Percentiles rank a stretch among this genome's conserved stretches.
Evolutionary conservation across 2,888 invertebrate genomes (phyloP).

Genomic region (Rhagonycha lutea): DNA sequence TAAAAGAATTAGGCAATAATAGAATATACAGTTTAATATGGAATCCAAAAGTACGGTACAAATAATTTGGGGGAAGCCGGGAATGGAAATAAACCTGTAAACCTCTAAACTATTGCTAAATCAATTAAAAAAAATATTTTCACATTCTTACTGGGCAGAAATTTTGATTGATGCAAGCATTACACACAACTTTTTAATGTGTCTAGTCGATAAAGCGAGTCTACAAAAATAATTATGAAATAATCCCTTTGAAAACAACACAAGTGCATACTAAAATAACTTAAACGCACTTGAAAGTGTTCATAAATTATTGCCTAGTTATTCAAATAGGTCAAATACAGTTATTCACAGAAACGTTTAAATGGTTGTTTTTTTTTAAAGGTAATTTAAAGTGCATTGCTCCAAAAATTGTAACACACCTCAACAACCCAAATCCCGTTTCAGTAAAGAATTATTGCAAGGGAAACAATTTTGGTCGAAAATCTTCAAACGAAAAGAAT

Average conservation of each 20-base stretch:
- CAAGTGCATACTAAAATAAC: constrained; percentile 14
- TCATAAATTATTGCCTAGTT: constrained; percentile 49
- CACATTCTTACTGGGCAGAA: neutral
- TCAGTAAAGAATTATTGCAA: constrained; percentile 47
- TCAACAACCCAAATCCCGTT: constrained; percentile 45
- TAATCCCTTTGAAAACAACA: neutral
- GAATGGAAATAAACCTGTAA: too few species aligned
- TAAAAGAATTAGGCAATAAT: too few species aligned
- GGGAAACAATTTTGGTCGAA: constrained; percentile 44
- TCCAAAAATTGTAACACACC: constrained; percentile 45
- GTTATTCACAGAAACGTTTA: constrained; percentile 46
- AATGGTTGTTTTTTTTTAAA: constrained; percentile 38
- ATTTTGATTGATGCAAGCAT: neutral
- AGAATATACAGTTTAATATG: too few species aligned
- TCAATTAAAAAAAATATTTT: neutral
- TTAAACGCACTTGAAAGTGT: constrained; percentile 33
- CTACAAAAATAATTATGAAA: neutral
- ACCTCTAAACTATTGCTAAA: too few species aligned
- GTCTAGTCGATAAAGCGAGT: neutral
- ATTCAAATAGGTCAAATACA: constrained; percentile 49
- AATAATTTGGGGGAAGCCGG: too few species aligned
- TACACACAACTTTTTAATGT: neutral
- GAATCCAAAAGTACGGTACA: too few species aligned
- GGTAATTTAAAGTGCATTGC: constrained; percentile 50
- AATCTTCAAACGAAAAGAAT: constrained; percentile 33